These are phyloP conservation scores for Crypturellus tataupa DNA, from an alignment of 2,797 vertebrate species.

Conservation along the genomic window DNA sequence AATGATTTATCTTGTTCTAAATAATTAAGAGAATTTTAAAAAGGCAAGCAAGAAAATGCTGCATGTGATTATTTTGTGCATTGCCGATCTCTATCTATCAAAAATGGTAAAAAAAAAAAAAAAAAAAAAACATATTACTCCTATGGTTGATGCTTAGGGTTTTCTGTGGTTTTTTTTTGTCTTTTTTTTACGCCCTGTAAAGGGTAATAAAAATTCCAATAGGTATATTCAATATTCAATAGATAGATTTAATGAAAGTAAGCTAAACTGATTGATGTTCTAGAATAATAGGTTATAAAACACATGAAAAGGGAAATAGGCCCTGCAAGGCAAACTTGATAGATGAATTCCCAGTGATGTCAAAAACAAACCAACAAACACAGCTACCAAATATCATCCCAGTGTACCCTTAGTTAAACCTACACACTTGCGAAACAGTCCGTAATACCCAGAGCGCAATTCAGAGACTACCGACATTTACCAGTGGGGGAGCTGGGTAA, in stretches of 20 bases:
- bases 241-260: too few species aligned
- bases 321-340: slow-evolving; percentile 65
- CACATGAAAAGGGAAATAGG: slow-evolving; percentile 71
- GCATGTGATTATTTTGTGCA: slow-evolving; percentile 52
- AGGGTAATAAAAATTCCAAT: slow-evolving; percentile 52
- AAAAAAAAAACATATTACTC: slow-evolving; percentile 3
- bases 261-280: slow-evolving; percentile 68
- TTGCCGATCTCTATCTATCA: background rate
- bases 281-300: slow-evolving; percentile 64
- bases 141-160: background rate
- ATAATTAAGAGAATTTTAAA: slow-evolving; percentile 82
- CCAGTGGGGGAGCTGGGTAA: background rate
- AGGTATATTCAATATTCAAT: slow-evolving; percentile 67
- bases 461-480: slow-evolving; percentile 25
- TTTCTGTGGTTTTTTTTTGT: background rate
- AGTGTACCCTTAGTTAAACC: slow-evolving; percentile 12
- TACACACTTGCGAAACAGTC: background rate
- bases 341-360: slow-evolving; percentile 65
- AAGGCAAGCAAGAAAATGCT: slow-evolving; percentile 71
- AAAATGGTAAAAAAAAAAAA: slow-evolving; percentile 22
- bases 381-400: slow-evolving; percentile 63
- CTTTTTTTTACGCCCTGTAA: background rate
- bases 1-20: slow-evolving; percentile 84
- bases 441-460: background rate
- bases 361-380: slow-evolving; percentile 68